Percentiles rank a stretch among this genome's conserved stretches.
Evolutionary conservation across 1,140 invertebrate genomes (phyloP).

Genomic region (Ceratosolen solmsi): DNA sequence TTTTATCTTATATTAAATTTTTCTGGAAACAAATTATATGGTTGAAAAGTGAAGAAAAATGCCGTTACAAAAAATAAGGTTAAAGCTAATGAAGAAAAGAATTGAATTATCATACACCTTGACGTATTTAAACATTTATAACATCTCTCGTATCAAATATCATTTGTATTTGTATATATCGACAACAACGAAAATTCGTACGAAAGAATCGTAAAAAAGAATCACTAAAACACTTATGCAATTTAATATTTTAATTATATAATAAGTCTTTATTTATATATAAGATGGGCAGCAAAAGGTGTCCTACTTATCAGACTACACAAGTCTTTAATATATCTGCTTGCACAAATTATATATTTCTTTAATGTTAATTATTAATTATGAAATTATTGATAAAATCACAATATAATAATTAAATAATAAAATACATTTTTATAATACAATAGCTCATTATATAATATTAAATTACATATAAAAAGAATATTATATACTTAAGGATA

Average conservation of each 20-base stretch:
- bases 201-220: not conserved
- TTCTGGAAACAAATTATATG: not conserved
- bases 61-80: not conserved
- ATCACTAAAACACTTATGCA: constrained; percentile 2
- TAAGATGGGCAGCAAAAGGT: not conserved
- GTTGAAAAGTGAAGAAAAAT: not conserved
- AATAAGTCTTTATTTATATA: not conserved
- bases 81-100: not conserved
- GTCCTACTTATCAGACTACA: not conserved
- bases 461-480: too few relatives aligned
- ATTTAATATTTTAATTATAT: constrained; percentile 11
- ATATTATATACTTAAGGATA: too few relatives aligned
- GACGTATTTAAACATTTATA: not conserved
- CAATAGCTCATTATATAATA: too few relatives aligned
- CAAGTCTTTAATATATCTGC: too few relatives aligned
- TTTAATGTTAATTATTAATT: too few relatives aligned
- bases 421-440: too few relatives aligned
- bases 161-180: not conserved
- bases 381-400: too few relatives aligned
- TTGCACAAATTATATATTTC: too few relatives aligned
- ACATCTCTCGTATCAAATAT: not conserved
- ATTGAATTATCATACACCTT: constrained; percentile 2
- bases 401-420: too few relatives aligned
- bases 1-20: not conserved
- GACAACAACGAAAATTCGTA: not conserved